These are phyloP conservation scores for Ormyrus thymus DNA, from an alignment of 2,888 invertebrate species.

Conservation along the genomic window DNA sequence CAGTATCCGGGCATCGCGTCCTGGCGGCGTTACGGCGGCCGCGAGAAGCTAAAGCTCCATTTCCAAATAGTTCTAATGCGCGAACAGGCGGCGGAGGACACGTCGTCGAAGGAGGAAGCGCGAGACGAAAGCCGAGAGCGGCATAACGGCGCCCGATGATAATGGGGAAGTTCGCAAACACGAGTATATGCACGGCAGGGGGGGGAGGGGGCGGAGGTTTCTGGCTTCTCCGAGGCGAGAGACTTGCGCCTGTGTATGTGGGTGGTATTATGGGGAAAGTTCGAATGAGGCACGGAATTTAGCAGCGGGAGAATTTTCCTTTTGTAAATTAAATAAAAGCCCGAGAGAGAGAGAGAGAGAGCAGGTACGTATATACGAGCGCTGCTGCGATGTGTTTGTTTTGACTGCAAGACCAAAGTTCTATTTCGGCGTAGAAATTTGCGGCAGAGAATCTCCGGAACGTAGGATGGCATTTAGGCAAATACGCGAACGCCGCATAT, in stretches of 20 bases:
- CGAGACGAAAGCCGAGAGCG: constrained; percentile 10
- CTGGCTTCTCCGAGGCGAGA: constrained; percentile 27
- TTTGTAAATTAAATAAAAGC: constrained; percentile 56
- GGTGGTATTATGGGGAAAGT: constrained; percentile 52
- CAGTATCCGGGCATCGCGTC: not conserved
- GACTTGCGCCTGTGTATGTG: constrained; percentile 1
- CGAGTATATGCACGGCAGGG: constrained; percentile 17
- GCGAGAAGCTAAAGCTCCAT: constrained; percentile 38
- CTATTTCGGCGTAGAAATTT: constrained; percentile 18
- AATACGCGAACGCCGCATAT: constrained; percentile 17
- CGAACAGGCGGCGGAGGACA: constrained; percentile 15
- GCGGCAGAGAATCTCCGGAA: constrained; percentile 31
- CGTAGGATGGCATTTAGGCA: constrained; percentile 12
- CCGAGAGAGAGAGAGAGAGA: not conserved
- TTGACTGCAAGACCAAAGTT: constrained; percentile 32
- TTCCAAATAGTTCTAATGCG: constrained; percentile 54
- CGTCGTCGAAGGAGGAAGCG: constrained; percentile 11
- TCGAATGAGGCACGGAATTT: constrained; percentile 50
- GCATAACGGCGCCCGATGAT: constrained; percentile 52
- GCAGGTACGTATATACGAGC: not conserved
- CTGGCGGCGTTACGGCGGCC: not conserved
- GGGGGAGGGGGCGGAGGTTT: constrained; percentile 4
- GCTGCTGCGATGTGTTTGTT: constrained; percentile 11
- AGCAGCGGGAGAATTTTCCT: constrained; percentile 44
- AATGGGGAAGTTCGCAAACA: constrained; percentile 61